phyloP scores from a whole-genome alignment of 2,888 invertebrate genomes.

The Ernsta delagoae region DNA sequence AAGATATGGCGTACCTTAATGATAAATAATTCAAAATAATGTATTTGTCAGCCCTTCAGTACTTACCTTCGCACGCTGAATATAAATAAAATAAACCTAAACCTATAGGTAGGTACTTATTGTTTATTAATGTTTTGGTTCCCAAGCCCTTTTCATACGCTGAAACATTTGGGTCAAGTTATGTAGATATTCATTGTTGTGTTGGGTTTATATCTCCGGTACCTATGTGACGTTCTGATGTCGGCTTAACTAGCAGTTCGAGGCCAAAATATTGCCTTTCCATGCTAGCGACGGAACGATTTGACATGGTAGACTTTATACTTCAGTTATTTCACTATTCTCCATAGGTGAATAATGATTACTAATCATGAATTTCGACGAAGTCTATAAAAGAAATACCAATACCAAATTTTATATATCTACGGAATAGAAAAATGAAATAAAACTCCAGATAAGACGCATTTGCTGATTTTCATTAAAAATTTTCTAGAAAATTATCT shows the following conservation, averaged over 20 bases:
- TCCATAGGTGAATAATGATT: no score
- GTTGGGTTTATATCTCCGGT: constrained; percentile 15
- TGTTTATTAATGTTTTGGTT: not conserved
- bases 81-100: not conserved
- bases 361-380: no score
- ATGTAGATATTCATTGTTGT: constrained; percentile 21
- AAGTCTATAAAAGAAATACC: no score
- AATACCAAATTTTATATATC: no score
- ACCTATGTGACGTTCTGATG: constrained; percentile 13
- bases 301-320: no score
- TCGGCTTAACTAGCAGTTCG: not conserved
- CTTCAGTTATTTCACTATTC: not conserved
- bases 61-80: not conserved
- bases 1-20: not conserved
- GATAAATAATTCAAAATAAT: not conserved
- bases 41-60: not conserved
- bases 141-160: constrained; percentile 7
- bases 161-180: constrained; percentile 22
- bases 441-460: no score
- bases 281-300: no score
- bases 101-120: not conserved
- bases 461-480: no score
- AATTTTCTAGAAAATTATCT: no score
- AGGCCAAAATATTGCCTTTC: constrained; percentile 26
- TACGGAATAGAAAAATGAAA: no score